Conservation (phyloP, 2,113 vertebrate genomes). For the Ranitomeya imitator region DNA sequence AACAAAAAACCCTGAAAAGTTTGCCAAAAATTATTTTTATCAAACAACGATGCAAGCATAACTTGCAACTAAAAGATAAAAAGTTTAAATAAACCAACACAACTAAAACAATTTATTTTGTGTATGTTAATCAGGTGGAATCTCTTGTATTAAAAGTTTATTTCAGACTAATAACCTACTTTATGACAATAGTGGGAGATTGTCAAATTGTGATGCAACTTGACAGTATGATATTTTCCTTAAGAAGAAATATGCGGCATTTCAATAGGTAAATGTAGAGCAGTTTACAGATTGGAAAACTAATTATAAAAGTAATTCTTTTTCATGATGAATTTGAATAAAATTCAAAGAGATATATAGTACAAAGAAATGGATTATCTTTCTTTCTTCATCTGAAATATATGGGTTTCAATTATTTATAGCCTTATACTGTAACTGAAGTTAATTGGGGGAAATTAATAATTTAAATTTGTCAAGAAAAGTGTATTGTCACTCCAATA, state of each 20-base stretch:
- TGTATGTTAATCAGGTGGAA: not conserved
- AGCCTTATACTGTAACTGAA: constrained; percentile 39
- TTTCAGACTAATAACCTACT: not conserved
- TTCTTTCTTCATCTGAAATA: constrained; percentile 46
- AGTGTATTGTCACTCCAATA: constrained; percentile 26
- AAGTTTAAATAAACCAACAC: not conserved
- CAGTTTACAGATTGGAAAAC: constrained; percentile 21
- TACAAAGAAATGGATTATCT: constrained; percentile 46
- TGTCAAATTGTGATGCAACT: not conserved
- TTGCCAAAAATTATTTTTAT: too few relatives aligned
- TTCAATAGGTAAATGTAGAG: not conserved
- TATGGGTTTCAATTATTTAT: constrained; percentile 50
- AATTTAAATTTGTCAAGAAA: constrained; percentile 50
- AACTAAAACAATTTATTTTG: not conserved
- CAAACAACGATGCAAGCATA: not conserved
- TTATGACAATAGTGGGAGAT: not conserved
- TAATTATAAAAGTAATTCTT: constrained; percentile 39
- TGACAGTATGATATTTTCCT: not conserved
- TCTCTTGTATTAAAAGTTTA: not conserved
- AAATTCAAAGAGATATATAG: constrained; percentile 34
- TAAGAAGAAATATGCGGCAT: not conserved
- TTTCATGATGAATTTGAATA: constrained; percentile 36
- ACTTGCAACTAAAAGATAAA: not conserved
- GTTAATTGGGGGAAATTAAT: constrained; percentile 52
- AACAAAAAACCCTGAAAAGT: too few relatives aligned